Conservation (phyloP, 1,140 invertebrate species). For the Nephila pilipes region DNA sequence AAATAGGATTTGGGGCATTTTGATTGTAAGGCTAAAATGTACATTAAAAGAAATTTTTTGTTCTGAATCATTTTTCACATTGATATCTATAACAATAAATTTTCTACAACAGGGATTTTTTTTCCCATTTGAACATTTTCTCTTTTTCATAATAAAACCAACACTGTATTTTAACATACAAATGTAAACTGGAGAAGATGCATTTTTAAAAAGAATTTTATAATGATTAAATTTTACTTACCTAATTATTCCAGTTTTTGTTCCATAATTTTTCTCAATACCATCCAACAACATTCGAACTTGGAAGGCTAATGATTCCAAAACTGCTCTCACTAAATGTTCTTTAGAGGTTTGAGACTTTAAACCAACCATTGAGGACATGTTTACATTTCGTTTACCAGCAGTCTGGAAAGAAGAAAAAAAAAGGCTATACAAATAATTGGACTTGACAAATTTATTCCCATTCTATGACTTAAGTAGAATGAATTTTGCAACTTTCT, state of each 20-base stretch:
- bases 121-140: neutral
- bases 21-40: no score
- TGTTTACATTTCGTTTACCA: slow-evolving; percentile 84
- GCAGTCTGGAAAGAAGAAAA: slow-evolving; percentile 93
- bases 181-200: no score
- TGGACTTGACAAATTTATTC: no score
- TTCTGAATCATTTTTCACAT: no score
- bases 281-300: slow-evolving; percentile 89
- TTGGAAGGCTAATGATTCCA: slow-evolving; percentile 94
- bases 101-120: no score
- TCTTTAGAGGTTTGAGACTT: slow-evolving; percentile 88
- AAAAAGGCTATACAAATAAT: no score
- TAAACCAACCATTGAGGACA: slow-evolving; percentile 92
- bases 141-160: neutral
- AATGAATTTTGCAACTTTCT: no score
- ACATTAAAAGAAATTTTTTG: no score
- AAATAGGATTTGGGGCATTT: no score
- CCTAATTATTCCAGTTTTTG: neutral
- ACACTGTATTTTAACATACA: no score
- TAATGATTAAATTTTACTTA: neutral
- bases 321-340: slow-evolving; percentile 90
- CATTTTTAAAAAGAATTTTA: neutral
- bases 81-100: no score
- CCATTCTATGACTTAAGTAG: no score
- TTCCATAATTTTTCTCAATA: neutral